Percentiles rank a stretch among this genome's conserved stretches.
Conservation (phyloP, 2,113 vertebrate genomes). For the Serranochromis macrocephalus region DNA sequence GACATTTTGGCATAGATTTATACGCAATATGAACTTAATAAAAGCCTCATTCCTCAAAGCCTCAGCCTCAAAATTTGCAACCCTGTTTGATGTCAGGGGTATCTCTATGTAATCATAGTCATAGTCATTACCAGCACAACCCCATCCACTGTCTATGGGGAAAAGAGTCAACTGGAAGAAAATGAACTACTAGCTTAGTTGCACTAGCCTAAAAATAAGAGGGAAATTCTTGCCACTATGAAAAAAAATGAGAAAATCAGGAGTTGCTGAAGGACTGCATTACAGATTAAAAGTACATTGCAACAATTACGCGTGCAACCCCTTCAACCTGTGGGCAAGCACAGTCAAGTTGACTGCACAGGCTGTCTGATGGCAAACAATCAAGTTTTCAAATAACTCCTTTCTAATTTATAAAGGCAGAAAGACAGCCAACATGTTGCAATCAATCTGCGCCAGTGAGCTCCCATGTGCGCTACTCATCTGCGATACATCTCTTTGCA, state of each 20-base stretch:
- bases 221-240: neutral
- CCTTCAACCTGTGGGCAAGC: neutral
- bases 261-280: neutral
- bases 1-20: neutral
- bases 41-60: neutral
- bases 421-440: neutral
- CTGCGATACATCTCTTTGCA: neutral
- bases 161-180: neutral
- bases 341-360: neutral
- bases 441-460: neutral
- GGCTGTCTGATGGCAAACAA: neutral
- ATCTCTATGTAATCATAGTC: neutral
- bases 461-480: neutral
- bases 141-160: neutral
- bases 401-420: neutral
- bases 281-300: neutral
- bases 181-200: neutral
- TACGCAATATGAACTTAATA: neutral
- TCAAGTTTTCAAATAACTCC: neutral
- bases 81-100: rapidly evolving
- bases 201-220: neutral
- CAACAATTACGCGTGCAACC: rapidly evolving
- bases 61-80: neutral
- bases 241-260: rapidly evolving
- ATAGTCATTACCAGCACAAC: neutral